phyloP scores from a whole-genome alignment of 2,797 vertebrate genomes.

The Falco cherrug region DNA sequence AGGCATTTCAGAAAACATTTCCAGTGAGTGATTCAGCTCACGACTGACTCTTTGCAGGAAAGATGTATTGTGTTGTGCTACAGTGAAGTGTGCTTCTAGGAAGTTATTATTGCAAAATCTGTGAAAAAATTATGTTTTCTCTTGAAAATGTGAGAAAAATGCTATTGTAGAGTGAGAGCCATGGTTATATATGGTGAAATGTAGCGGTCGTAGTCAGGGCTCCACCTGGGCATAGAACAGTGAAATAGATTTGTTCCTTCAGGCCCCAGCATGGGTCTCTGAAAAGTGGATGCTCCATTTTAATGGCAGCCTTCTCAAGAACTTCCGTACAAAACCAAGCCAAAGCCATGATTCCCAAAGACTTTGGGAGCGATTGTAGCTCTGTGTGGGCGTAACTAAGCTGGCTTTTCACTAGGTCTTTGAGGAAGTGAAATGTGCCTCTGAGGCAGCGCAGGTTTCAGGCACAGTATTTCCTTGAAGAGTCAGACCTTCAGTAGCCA shows the following conservation, averaged over 20 bases:
- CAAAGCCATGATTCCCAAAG: neutral
- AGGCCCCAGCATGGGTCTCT: neutral
- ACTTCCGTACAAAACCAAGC: neutral
- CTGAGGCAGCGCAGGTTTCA: constrained; percentile 23
- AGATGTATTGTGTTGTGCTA: neutral
- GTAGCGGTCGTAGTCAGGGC: neutral
- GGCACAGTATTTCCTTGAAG: neutral
- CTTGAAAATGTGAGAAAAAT: neutral
- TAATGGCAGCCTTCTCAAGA: neutral
- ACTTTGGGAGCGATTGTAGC: neutral
- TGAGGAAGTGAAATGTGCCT: constrained; percentile 31
- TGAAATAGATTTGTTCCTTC: neutral
- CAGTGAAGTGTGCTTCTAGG: neutral
- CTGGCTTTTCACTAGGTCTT: neutral
- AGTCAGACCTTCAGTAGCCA: neutral
- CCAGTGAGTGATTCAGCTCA: neutral
- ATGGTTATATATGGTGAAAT: neutral
- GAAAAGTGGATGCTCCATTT: neutral
- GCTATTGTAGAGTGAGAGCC: neutral
- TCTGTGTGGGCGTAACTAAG: neutral
- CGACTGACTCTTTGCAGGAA: neutral
- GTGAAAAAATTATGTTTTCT: neutral
- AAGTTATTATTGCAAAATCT: neutral
- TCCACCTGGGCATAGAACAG: neutral
- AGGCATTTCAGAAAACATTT: constrained; percentile 1